Percentiles rank a stretch among this genome's conserved stretches.
Evolutionary conservation across 1,140 invertebrate species (phyloP).

Genomic region (Colletes gigas): DNA sequence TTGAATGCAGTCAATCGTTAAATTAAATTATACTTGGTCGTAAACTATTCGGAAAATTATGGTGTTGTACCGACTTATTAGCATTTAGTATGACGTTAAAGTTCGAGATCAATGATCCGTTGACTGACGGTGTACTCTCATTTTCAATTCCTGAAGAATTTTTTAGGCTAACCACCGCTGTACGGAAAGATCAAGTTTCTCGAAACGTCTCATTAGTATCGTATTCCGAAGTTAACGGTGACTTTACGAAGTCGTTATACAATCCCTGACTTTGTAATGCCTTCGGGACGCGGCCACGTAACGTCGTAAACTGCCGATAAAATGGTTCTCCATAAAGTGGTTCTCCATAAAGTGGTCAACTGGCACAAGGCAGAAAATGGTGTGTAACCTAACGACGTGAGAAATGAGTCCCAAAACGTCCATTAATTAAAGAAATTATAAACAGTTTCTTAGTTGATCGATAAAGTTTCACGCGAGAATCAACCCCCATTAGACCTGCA

Average conservation of each 20-base stretch:
- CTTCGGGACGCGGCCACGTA: slow-evolving; percentile 46
- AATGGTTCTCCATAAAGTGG: slow-evolving; percentile 48
- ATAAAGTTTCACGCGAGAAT: too few relatives aligned
- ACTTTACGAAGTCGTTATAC: slow-evolving; percentile 51
- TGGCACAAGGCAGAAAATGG: slow-evolving; percentile 45
- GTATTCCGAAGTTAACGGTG: slow-evolving; percentile 13
- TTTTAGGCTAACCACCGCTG: too few relatives aligned
- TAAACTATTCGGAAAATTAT: too few relatives aligned
- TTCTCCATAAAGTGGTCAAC: slow-evolving; percentile 50
- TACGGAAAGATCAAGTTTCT: too few relatives aligned
- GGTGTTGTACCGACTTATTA: too few relatives aligned
- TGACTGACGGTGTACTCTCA: neutral
- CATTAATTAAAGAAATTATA: too few relatives aligned
- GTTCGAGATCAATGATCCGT: neutral
- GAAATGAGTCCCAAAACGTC: neutral
- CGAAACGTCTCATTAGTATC: slow-evolving; percentile 32
- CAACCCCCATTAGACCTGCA: too few relatives aligned
- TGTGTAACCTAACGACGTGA: slow-evolving; percentile 10
- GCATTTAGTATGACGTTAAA: too few relatives aligned
- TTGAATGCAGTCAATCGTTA: too few relatives aligned
- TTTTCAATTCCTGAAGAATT: neutral
- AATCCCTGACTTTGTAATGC: slow-evolving; percentile 25
- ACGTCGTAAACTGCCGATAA: slow-evolving; percentile 53
- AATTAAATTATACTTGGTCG: too few relatives aligned
- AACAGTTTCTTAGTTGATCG: too few relatives aligned